Percentiles rank a stretch among this genome's conserved stretches.
Conservation (phyloP, 2,113 vertebrate genomes). For the Emydura subglobosa region DNA sequence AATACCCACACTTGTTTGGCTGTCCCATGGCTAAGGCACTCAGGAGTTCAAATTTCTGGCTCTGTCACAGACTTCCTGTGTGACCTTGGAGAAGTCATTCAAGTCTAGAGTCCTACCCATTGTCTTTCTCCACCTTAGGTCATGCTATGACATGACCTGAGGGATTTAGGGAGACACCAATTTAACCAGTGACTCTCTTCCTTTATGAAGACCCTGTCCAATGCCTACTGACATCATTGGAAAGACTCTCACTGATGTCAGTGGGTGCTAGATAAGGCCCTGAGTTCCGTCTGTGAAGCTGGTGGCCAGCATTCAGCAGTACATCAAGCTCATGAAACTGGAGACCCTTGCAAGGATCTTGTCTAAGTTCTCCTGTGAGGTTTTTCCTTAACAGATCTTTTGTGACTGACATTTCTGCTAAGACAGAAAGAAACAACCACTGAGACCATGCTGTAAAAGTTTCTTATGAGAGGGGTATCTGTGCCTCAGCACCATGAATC, state of each 20-base stretch:
- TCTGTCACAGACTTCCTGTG: background rate
- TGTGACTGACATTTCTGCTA: background rate
- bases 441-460: background rate
- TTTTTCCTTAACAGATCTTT: background rate
- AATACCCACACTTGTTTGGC: background rate
- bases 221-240: background rate
- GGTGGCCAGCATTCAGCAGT: rapidly evolving
- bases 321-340: background rate
- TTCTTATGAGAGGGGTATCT: background rate
- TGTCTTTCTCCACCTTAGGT: background rate
- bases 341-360: background rate
- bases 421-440: background rate
- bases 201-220: rapidly evolving
- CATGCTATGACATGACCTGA: background rate
- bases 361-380: background rate
- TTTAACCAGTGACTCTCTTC: background rate
- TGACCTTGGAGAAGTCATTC: background rate
- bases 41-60: background rate
- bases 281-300: background rate
- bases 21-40: background rate
- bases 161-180: background rate
- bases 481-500: background rate
- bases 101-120: background rate
- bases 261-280: background rate
- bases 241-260: background rate